These are phyloP conservation scores for Podiceps cristatus DNA, from an alignment of 2,113 vertebrate species.

Conservation along the genomic window DNA sequence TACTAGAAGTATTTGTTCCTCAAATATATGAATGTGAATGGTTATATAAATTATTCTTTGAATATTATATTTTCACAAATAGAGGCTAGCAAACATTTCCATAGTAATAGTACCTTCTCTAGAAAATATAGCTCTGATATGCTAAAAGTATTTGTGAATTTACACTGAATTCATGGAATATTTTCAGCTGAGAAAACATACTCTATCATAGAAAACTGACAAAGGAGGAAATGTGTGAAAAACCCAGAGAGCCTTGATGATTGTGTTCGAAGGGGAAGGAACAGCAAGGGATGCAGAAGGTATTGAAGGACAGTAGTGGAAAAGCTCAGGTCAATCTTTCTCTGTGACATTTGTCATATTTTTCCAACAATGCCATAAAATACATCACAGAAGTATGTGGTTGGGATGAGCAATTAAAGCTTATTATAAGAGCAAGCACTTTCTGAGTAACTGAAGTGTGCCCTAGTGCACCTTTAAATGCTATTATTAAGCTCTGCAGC, in stretches of 20 bases:
- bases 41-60: neutral
- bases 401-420: neutral
- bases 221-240: neutral
- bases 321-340: neutral
- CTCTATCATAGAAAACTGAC: neutral
- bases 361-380: neutral
- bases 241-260: neutral
- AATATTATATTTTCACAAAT: neutral
- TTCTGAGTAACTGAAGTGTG: neutral
- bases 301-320: neutral
- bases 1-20: neutral
- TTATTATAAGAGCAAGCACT: neutral
- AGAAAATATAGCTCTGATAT: neutral
- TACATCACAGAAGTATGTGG: neutral
- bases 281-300: neutral
- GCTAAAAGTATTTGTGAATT: neutral
- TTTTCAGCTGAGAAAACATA: neutral
- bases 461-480: neutral
- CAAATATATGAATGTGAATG: neutral
- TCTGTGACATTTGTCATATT: neutral
- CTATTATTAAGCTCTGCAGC: neutral
- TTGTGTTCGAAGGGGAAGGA: neutral
- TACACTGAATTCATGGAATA: neutral
- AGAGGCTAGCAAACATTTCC: neutral
- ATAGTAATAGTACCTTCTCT: neutral